Base-by-base conservation (phyloP, 2,888 invertebrate species). In the Leptinotarsa juncta region DNA sequence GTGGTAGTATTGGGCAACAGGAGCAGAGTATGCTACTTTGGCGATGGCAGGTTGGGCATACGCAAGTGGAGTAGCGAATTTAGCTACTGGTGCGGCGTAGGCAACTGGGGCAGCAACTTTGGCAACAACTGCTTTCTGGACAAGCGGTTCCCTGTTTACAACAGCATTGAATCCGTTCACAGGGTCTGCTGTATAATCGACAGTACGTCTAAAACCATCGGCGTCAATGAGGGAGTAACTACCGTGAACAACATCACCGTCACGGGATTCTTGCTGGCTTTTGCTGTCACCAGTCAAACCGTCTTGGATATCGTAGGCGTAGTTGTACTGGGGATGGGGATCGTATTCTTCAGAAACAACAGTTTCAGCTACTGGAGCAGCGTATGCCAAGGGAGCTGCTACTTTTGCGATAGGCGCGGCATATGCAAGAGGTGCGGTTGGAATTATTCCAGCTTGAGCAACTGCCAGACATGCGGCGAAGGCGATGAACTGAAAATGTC, bases 181-280 rank as follows among this genome's bases (percentile, higher is more conserved):
- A 77, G 90, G 88, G 81, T 90, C 90, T 7, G 90, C 90, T 57
- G 88, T 86, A 82, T 92, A 92, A 78, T 92, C 92, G 0, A 92
- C 92, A 42, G 90, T 92, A 79, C 92, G 90, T 85, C 90, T 90
- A 75, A 90, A 91, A 81, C 92, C 92, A 83, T 92, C 92, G 20
- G 92, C 90, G 81, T 90, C 90, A 26, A 89, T 86, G 57, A 90
- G 86, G 26, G 90, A 89, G 87, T 91, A 91, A 80, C 90, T 70
- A 69, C 82, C 92, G 84, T 90, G 90, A 53, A 93, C 92, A 80
- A 90, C 89, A 87, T 92, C 91, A 15, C 93, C 93, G 78, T 89
- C 88, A 77, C 90, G 50, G 90, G 90, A 80, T 90, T 90, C 92
- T 80, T 90, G 90, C 86, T 93, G 93, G 51, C 88, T 88, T 85